Base-by-base conservation (phyloP, 2,888 invertebrate genomes). In the Lasioglossum calceatum region DNA sequence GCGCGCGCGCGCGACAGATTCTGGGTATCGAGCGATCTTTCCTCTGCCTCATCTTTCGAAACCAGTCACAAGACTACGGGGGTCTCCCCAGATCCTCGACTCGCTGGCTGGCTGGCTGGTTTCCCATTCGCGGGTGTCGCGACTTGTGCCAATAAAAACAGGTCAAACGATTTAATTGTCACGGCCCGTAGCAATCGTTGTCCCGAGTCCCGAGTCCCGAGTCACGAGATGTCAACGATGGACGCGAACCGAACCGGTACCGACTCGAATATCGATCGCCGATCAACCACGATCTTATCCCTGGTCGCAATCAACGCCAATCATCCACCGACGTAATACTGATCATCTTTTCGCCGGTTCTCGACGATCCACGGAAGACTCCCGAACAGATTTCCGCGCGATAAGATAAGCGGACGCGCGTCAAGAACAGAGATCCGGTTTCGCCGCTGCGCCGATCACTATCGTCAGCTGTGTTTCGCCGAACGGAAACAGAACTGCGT, bases 111-210 rank as follows among this genome's bases (percentile, higher is more conserved):
- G 36, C 36, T 36, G 36, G 36, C 36, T 76, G 54, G 64, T 61
- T 78, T 87, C 84, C 80, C 76, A 61, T 81, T 81, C 84, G 82
- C 77, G 73, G 71, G 36, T 58, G 77, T 47, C 50, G 80, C 70
- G 67, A 84, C 84, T 87, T 83, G 64, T 64, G 84, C 89, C 88
- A 93, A 93, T 93, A 92, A 93, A 93, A 90, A 88, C 84, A 87
- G 93, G 93, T 93, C 92, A 93, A 93, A 92, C 89, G 93, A 88
- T 91, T 86, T 90, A 91, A 93, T 93, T 92, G 87, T 83, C 79
- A 75, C 54, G 80, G n/a, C 16, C 2, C 23, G 27, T 32, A 23
- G n/a, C 70, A 39, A 70, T 47, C 67, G 67, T 23, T 50, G 47
- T 64, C 36, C 23, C 67, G 23, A 32, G 47, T n/a, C 67, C n/a